Evolutionary conservation across 2,113 vertebrate genomes (phyloP), one percentile per base, ranked within the genome.

Genomic region (Rhinichthys klamathensis): DNA sequence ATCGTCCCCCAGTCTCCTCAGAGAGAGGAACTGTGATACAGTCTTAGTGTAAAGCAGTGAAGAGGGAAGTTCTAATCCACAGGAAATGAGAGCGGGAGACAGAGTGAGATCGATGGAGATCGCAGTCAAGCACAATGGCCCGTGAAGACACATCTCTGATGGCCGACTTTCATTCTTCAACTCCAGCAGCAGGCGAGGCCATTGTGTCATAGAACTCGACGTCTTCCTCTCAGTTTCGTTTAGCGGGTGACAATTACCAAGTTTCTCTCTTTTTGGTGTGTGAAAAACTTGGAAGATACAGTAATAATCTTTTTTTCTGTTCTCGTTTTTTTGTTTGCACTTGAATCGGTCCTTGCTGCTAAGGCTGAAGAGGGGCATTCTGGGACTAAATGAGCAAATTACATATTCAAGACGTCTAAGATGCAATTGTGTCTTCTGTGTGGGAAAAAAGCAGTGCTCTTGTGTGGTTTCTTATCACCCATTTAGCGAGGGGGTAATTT

Each of bases 31-130:
- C n/a, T 65, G 58, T 65, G 78, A 46, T 27, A 46, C 25, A 61
- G 6, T 25, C 60, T 65, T 49, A 54, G 35, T 80, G 30, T 61
- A 61, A 46, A 80, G 56, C 41, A 30, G 41, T 81, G 79, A 32
- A 81, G 61, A 81, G 25, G 25, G 44, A 81, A 81, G 44, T 54
- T 82, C 27, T 51, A 82, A 82, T 82, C 44, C 27, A 15, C 80
- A 69, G 41, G 63, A 82, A 82, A 49, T 82, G 44, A 81, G 61
- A 49, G 41, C 10, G 41, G 60, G 41, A 81, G 60, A 67, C 79
- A 81, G 60, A 81, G n/a, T 2, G 79, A 81, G 41, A 81, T 65
- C 60, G 61, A 81, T 81, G 79, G 79, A 81, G 79, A 81, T 81
- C 12, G 15, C 60, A 78, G 75, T 35, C 10, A 30, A 67, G 79